phyloP scores from a whole-genome alignment of 2,888 invertebrate genomes.

The Aproaerema taeniolella region DNA sequence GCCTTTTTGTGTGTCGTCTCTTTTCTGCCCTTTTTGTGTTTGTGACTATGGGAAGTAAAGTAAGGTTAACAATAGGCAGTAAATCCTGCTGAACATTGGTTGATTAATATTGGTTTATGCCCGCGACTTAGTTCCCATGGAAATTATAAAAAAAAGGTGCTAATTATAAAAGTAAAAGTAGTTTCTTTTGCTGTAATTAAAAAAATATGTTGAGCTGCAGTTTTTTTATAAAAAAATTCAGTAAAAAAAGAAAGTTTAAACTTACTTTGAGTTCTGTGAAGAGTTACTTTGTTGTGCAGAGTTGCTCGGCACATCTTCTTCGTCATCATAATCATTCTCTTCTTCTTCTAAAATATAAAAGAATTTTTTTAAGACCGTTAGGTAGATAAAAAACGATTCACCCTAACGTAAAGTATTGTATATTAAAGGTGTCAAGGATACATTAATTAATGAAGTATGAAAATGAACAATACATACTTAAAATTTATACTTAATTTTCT shows the following conservation, averaged over 20 bases:
- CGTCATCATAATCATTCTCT: slow-evolving; percentile 36
- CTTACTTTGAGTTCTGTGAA: slow-evolving; percentile 33
- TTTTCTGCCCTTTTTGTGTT: slow-evolving; percentile 59
- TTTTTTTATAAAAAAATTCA: not conserved
- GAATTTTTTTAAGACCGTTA: too few relatives aligned
- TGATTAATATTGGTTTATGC: too few relatives aligned
- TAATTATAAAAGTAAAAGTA: too few relatives aligned
- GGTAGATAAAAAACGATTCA: slow-evolving; percentile 24
- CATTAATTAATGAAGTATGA: too few relatives aligned
- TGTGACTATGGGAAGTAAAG: slow-evolving; percentile 22
- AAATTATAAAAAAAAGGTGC: too few relatives aligned
- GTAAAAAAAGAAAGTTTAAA: slow-evolving; percentile 3
- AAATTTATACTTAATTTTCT: too few relatives aligned
- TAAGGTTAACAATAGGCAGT: too few relatives aligned
- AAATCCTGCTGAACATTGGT: too few relatives aligned
- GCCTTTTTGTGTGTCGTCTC: slow-evolving; percentile 80
- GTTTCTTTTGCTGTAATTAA: not conserved
- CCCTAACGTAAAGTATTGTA: not conserved
- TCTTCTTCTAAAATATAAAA: slow-evolving; percentile 48
- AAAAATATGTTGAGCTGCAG: not conserved
- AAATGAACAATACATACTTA: too few relatives aligned
- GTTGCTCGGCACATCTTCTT: slow-evolving; percentile 41
- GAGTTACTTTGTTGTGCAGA: slow-evolving; percentile 34
- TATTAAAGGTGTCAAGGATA: not conserved
- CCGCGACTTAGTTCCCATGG: too few relatives aligned